Conservation (phyloP, 2,888 invertebrate genomes). For the Lissocephala sabroskyi region DNA sequence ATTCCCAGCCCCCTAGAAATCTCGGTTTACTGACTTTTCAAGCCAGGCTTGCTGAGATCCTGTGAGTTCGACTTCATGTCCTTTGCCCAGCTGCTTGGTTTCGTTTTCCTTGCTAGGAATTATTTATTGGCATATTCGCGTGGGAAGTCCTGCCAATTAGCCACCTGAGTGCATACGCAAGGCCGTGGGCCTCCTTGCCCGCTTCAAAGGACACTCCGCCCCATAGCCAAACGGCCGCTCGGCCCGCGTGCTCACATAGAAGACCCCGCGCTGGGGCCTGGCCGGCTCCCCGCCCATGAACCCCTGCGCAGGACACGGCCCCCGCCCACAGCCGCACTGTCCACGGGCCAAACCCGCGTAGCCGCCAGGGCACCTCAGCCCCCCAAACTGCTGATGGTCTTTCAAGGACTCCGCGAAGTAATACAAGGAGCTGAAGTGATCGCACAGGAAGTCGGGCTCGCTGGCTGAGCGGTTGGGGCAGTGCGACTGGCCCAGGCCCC, state of each 20-base stretch:
- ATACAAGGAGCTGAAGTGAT: conserved; percentile 45
- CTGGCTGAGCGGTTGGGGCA: conserved; percentile 45
- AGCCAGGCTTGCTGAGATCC: too few relatives aligned
- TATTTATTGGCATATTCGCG: too few relatives aligned
- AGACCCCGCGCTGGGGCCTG: conserved; percentile 40
- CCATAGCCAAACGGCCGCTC: conserved; percentile 40
- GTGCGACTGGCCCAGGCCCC: conserved; percentile 60
- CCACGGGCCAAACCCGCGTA: conserved; percentile 29
- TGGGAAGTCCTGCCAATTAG: too few relatives aligned
- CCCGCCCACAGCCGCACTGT: conserved; percentile 28
- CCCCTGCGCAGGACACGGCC: conserved; percentile 26
- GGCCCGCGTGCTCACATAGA: conserved; percentile 41
- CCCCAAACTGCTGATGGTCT: conserved; percentile 37
- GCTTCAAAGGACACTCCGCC: conserved; percentile 30
- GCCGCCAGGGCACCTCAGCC: conserved; percentile 32
- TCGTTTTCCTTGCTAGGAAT: too few relatives aligned
- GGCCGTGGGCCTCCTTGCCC: conserved; percentile 31
- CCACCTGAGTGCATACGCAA: not conserved
- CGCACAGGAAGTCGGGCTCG: conserved; percentile 44
- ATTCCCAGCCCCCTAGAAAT: too few relatives aligned
- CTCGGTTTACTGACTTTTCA: too few relatives aligned
- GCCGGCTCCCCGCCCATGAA: conserved; percentile 56
- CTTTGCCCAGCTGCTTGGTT: too few relatives aligned
- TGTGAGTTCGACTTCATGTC: too few relatives aligned
- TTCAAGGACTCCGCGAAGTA: conserved; percentile 56